Percentiles rank a stretch among this genome's conserved stretches.
These are phyloP conservation scores for Callithrix jacchus DNA, from an alignment of 2,113 vertebrate species.

Conservation along the genomic window DNA sequence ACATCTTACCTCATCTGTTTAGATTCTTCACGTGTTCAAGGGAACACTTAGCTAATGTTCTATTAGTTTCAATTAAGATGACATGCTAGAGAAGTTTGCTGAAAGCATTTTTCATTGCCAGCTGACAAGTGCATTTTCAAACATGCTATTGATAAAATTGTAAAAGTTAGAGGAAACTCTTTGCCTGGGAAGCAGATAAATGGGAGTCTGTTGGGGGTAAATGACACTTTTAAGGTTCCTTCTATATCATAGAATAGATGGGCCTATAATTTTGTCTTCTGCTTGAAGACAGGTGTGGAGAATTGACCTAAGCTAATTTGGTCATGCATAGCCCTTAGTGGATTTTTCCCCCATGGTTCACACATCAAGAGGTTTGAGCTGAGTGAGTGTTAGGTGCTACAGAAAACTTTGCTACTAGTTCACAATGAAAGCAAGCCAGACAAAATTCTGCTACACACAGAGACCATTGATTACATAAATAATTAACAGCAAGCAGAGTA, in stretches of 20 bases:
- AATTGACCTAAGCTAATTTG: neutral
- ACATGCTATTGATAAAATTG: neutral
- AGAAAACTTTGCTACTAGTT: neutral
- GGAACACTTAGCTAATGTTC: neutral
- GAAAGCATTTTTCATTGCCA: neutral
- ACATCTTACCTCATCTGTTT: neutral
- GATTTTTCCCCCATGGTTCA: neutral
- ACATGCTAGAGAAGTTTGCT: neutral
- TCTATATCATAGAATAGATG: neutral
- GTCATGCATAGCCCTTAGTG: neutral
- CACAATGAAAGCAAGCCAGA: neutral
- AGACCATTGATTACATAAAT: neutral
- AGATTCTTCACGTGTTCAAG: neutral
- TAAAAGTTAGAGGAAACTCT: neutral
- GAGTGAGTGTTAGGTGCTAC: neutral
- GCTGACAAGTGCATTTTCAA: neutral
- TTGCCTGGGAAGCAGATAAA: neutral
- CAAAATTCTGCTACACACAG: neutral
- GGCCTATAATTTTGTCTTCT: neutral
- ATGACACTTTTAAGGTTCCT: neutral
- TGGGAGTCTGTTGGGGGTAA: neutral
- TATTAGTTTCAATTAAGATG: neutral
- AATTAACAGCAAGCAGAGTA: neutral
- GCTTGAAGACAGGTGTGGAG: neutral
- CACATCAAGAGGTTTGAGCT: conserved; percentile 1